phyloP scores from a whole-genome alignment of 2,113 vertebrate genomes.

The Glareola pratincola region DNA sequence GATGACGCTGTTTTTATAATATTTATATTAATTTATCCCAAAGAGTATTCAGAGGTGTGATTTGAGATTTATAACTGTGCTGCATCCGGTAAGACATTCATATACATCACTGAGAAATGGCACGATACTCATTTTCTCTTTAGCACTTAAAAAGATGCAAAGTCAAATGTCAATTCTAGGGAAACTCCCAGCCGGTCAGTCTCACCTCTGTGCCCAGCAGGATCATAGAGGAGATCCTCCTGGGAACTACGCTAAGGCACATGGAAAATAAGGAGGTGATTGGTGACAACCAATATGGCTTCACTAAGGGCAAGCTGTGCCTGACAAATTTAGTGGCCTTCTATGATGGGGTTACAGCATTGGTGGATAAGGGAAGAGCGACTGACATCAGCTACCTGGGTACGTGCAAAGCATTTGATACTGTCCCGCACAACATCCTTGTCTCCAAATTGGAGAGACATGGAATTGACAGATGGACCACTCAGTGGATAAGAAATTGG shows the following conservation, averaged over 20 bases:
- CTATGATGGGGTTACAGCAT: fast-evolving
- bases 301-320: background rate
- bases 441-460: background rate
- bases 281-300: background rate
- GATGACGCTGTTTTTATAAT: background rate
- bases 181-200: background rate
- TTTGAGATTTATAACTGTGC: background rate
- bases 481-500: background rate
- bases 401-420: too few relatives aligned
- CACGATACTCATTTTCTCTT: background rate
- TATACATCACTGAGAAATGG: background rate
- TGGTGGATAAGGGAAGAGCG: background rate
- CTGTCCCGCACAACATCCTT: background rate
- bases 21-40: background rate
- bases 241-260: background rate
- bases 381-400: background rate
- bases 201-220: too few relatives aligned
- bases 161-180: background rate
- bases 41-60: background rate
- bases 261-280: background rate
- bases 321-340: background rate
- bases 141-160: background rate
- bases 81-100: background rate
- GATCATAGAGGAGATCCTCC: background rate
- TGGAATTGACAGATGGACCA: background rate